Percentiles rank a stretch among this genome's conserved stretches.
Evolutionary conservation across 1,140 invertebrate genomes (phyloP).

Genomic region (Riptortus pedestris): DNA sequence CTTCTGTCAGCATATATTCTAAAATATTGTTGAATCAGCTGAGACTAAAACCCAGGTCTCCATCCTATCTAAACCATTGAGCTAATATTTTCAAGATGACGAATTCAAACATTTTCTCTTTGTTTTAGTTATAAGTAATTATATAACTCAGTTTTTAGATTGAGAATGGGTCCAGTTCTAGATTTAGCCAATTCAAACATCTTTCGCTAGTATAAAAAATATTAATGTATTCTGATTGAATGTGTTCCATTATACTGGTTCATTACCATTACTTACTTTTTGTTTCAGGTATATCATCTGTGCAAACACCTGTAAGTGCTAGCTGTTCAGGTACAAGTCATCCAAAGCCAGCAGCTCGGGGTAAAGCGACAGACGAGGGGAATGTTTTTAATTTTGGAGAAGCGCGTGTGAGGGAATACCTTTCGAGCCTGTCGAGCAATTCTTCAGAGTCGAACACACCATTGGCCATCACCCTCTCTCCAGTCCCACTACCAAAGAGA

Average conservation of each 20-base stretch:
- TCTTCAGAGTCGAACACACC: constrained; percentile 35
- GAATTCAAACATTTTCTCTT: too few relatives aligned
- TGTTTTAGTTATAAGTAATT: too few relatives aligned
- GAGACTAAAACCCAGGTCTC: too few relatives aligned
- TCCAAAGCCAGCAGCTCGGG: constrained; percentile 16
- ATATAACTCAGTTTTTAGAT: too few relatives aligned
- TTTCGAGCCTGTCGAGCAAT: constrained; percentile 41
- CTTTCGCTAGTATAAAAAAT: background rate
- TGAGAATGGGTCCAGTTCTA: too few relatives aligned
- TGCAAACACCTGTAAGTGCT: constrained; percentile 33
- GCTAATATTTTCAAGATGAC: too few relatives aligned
- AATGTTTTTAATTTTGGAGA: constrained; percentile 46
- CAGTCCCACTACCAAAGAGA: constrained; percentile 11
- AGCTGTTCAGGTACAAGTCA: constrained; percentile 15
- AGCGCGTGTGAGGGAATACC: constrained; percentile 43
- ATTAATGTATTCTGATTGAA: background rate
- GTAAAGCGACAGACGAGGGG: constrained; percentile 31
- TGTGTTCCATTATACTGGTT: too few relatives aligned
- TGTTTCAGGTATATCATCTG: constrained; percentile 35
- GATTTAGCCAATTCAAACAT: background rate
- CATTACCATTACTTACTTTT: constrained; percentile 31
- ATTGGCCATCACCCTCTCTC: background rate
- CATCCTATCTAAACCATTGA: too few relatives aligned
- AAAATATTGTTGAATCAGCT: too few relatives aligned
- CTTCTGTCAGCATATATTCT: too few relatives aligned